Base-by-base conservation (phyloP, 2,888 invertebrate genomes). In the Trichogramma dendrolimi region DNA sequence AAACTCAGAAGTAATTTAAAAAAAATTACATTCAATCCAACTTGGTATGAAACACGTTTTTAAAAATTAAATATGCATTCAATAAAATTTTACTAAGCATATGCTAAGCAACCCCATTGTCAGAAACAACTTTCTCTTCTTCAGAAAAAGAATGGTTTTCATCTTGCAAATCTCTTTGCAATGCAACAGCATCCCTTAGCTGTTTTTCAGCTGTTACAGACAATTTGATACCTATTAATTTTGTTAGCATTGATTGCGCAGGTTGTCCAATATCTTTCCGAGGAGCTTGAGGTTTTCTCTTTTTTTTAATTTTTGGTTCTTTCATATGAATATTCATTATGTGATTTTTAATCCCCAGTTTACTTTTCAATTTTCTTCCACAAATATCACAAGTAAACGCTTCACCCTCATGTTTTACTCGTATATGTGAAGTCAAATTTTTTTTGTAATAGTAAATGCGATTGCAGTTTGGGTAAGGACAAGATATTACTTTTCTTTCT, bases 341-440 rank as follows among this genome's bases (percentile, higher is more conserved):
- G 49, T 76, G 76, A 0, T 61, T 10, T 42, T 14, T 39, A 14
- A 76, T 50, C 55, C 51, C 70, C n/a, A 54, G 51, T 60, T 76
- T 75, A 0, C 67, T 42, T 0, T 61, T 55, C 40, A 73, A 41
- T 53, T 62, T 64, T 10, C 27, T 4, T 14, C 68, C 65, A 40
- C 76, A 76, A 41, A 71, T 65, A 39, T 76, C 73, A 38, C 76
- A 76, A 2, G 66, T 56, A 42, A 82, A 83, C 48, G 75, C 82
- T 4, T 80, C 69, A 2, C 81, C 81, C 14, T 81, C 71, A 70
- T 87, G 87, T 44, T 78, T 81, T 2, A 76, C 76, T 60, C 78
- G 68, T 60, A 86, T 79, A 67, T 87, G 87, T 59, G 82, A 80
- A 2, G 79, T 80, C 27, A 87, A 77, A 77, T 86, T 87, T 49